A percentile compares a stretch with the other conserved stretches of the same genome.
These are phyloP conservation scores for Paradoxurus hermaphroditus DNA, from an alignment of 2,113 vertebrate genomes.

Conservation along the genomic window DNA sequence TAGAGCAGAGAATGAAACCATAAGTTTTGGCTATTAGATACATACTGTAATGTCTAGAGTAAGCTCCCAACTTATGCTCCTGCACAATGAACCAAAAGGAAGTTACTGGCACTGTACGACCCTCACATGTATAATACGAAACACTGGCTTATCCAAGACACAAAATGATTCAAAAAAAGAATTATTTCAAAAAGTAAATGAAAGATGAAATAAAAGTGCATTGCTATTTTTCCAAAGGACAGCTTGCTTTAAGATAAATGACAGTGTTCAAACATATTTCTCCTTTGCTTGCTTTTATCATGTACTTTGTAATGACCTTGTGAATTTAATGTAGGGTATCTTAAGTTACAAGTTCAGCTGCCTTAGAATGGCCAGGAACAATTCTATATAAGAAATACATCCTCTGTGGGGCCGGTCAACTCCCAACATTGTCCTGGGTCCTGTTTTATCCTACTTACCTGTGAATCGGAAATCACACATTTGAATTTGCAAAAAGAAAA, in stretches of 20 bases:
- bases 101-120: background rate
- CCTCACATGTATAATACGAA: background rate
- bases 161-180: background rate
- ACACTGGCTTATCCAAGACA: background rate
- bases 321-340: background rate
- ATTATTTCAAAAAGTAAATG: background rate
- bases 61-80: background rate
- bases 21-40: slow-evolving; percentile 35
- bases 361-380: background rate
- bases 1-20: slow-evolving; percentile 23
- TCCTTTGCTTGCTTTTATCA: background rate
- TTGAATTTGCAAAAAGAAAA: background rate
- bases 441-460: background rate
- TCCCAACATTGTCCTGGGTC: background rate
- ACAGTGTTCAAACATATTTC: background rate
- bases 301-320: background rate
- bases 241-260: background rate
- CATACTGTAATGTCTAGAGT: background rate
- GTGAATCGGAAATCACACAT: background rate
- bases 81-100: background rate
- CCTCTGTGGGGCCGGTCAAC: background rate
- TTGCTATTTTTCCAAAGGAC: background rate
- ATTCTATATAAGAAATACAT: fast-evolving
- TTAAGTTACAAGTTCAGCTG: background rate
- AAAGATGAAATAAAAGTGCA: background rate